Base-by-base conservation (phyloP, 2,113 vertebrate genomes). In the Nestor notabilis region DNA sequence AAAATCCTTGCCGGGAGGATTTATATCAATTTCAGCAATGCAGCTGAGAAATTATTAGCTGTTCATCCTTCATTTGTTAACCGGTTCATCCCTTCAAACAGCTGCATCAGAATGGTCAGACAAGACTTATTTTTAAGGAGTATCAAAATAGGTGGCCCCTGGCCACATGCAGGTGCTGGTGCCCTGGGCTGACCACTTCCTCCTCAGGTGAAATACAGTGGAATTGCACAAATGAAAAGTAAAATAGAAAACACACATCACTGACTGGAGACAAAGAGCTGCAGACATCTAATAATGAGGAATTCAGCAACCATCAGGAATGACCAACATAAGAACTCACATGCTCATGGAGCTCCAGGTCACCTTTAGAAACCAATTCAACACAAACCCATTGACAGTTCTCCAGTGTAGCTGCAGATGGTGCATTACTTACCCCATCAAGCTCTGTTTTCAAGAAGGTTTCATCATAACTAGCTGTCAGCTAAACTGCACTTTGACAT, bases 251-350 rank as follows among this genome's bases (percentile, higher is more conserved):
- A 70, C 7, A 17, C 23, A 52, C 39, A 70, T 46, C 39, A 14
- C n/a, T 35, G 71, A 29, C 24, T 27, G 41, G 29, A 70, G 64
- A n/a, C 21, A 41, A 53, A 53, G 13, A 17, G 29, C 13, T 41
- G n/a, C 1, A 0, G 5, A 25, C 17, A 41, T 21, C 5, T 12
- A 12, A 23, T 2, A 18, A 43, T 20, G 28, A 61, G 4, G n/a
- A 69, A n/a, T 46, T 61, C 39, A 39, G 8, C 23, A 3, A 1
- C 37, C 31, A 19, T 37, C 35, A 20, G 29, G 56, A 49, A 23
- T 10, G 6, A 61, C 7, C 41, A 50, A 27, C 19, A 11, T 5
- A 44, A 0, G 13, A 61, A 77, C n/a, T 41, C 6, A 3, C 7
- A 1, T 25, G 31, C 25, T 25, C 13, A 2, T 3, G 14, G 27